Conservation (phyloP, 2,888 invertebrate species). For the Aleiodes leptofemur region DNA sequence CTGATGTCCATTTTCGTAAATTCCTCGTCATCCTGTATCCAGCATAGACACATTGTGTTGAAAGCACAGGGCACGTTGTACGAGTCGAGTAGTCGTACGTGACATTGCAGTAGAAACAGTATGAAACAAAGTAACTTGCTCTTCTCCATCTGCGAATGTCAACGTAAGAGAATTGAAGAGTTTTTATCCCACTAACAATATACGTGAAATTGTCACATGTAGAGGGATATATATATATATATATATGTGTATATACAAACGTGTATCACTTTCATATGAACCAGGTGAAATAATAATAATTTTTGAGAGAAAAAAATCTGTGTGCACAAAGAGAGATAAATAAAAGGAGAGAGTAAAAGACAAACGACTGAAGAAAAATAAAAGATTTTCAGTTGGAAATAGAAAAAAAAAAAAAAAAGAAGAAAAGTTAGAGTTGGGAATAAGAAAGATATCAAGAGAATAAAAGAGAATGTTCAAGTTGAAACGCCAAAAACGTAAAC, state of each 20-base stretch:
- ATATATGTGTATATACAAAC: too few species aligned
- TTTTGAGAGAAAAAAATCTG: background rate
- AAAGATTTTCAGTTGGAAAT: constrained; percentile 5
- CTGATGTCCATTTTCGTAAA: constrained; percentile 78
- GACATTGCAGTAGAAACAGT: constrained; percentile 69
- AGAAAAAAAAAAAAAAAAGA: background rate
- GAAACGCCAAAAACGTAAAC: constrained; percentile 36
- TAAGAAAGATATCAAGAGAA: constrained; percentile 13
- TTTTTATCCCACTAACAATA: constrained; percentile 19
- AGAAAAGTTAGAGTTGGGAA: background rate
- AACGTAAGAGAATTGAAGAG: constrained; percentile 35
- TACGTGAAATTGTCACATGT: background rate
- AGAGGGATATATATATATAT: background rate
- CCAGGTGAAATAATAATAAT: background rate
- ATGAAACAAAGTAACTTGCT: constrained; percentile 51
- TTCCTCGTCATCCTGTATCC: constrained; percentile 77
- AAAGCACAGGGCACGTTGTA: constrained; percentile 79
- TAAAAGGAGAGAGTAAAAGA: background rate
- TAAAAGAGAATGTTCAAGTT: background rate
- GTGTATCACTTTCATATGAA: background rate
- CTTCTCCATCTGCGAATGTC: constrained; percentile 52
- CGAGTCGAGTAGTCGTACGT: constrained; percentile 75
- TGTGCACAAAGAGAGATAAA: background rate
- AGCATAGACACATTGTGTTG: constrained; percentile 85
- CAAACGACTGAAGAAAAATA: constrained; percentile 17